phyloP scores from a whole-genome alignment of 2,888 invertebrate genomes.

The Tipula lateralis region DNA sequence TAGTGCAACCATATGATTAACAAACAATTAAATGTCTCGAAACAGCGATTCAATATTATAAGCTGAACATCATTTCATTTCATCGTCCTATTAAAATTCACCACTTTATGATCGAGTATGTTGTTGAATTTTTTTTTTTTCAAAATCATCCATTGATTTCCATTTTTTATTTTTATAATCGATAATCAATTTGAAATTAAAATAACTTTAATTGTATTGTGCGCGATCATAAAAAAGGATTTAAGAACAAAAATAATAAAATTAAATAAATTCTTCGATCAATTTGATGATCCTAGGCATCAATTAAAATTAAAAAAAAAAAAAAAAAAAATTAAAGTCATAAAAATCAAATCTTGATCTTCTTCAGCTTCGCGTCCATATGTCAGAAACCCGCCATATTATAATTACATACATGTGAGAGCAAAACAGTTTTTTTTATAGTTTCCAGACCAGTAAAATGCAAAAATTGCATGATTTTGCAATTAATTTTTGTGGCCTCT shows the following conservation, averaged over 20 bases:
- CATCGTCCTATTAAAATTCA: too few relatives aligned
- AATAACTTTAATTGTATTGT: not conserved
- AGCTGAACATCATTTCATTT: too few relatives aligned
- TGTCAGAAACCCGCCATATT: not conserved
- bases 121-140: too few relatives aligned
- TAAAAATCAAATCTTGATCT: not conserved
- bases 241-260: not conserved
- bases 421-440: not conserved
- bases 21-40: too few relatives aligned
- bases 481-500: not conserved
- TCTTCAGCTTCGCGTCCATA: not conserved
- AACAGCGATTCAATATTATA: too few relatives aligned
- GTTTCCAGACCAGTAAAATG: conserved; percentile 11
- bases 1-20: too few relatives aligned
- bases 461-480: conserved; percentile 9
- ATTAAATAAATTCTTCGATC: not conserved
- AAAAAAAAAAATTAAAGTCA: not conserved
- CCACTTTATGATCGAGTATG: too few relatives aligned
- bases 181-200: not conserved
- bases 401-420: not conserved
- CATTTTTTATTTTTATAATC: not conserved
- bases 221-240: conserved; percentile 13
- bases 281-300: conserved; percentile 11
- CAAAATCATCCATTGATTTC: too few relatives aligned
- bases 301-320: not conserved